Percentiles rank a stretch among this genome's conserved stretches.
phyloP scores from a whole-genome alignment of 2,888 invertebrate genomes.

The Tribolium freemani region DNA sequence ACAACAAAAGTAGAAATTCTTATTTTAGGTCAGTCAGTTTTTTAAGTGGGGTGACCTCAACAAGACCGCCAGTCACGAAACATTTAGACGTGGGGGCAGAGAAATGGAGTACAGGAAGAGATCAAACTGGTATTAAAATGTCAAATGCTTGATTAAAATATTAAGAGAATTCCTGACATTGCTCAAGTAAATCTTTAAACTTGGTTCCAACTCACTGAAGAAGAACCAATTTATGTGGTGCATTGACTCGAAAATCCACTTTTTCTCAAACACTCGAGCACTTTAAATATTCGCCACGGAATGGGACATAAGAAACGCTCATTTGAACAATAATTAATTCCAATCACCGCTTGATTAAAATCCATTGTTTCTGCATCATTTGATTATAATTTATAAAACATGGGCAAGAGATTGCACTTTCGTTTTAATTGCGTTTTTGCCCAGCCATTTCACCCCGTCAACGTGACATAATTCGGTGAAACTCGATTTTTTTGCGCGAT shows the following conservation, averaged over 20 bases:
- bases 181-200: neutral
- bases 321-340: neutral
- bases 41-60: constrained; percentile 1
- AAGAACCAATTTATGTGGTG: constrained; percentile 20
- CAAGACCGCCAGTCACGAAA: neutral
- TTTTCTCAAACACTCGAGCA: neutral
- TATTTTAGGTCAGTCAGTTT: constrained; percentile 3
- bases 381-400: neutral
- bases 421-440: neutral
- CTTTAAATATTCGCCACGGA: neutral
- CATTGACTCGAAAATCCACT: constrained; percentile 14
- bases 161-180: neutral
- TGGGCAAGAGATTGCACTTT: neutral
- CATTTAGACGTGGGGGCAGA: neutral
- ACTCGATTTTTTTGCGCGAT: constrained; percentile 31
- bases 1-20: neutral
- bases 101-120: constrained; percentile 4
- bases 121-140: constrained; percentile 2
- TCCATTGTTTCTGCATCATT: neutral
- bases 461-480: constrained; percentile 11
- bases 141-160: neutral
- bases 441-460: neutral
- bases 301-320: neutral
- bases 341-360: neutral
- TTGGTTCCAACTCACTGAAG: constrained; percentile 9